A percentile compares a stretch with the other conserved stretches of the same genome.
These are phyloP conservation scores for Acrobasis consociella DNA, from an alignment of 2,888 invertebrate genomes.

Conservation along the genomic window DNA sequence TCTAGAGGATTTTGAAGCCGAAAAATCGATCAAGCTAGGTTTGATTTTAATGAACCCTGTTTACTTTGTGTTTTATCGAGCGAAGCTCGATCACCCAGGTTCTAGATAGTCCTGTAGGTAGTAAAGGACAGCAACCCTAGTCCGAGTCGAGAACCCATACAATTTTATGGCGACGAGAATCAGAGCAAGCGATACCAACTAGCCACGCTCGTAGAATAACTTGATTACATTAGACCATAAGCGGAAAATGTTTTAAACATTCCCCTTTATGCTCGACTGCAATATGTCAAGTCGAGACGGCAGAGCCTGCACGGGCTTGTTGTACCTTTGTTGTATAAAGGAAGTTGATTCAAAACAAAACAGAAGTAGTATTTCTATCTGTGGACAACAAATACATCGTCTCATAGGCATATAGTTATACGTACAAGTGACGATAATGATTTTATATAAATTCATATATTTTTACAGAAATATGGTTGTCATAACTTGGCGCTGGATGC, in stretches of 20 bases:
- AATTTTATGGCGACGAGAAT: not conserved
- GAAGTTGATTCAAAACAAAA: not conserved
- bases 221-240: constrained; percentile 12
- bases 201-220: constrained; percentile 7
- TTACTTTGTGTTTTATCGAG: no score
- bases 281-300: not conserved
- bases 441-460: no score
- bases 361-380: not conserved
- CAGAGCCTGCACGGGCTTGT: not conserved
- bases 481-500: no score
- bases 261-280: not conserved
- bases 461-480: no score
- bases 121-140: not conserved
- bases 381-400: no score
- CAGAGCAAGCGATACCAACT: constrained; percentile 11
- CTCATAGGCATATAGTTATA: no score
- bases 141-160: not conserved
- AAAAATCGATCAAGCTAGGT: no score
- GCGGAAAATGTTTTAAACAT: constrained; percentile 12
- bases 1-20: no score
- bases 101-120: not conserved
- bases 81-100: no score
- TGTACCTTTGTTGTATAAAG: not conserved
- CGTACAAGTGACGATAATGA: no score
- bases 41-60: no score